Conservation (phyloP, 2,797 vertebrate genomes). For the Microcaecilia unicolor region DNA sequence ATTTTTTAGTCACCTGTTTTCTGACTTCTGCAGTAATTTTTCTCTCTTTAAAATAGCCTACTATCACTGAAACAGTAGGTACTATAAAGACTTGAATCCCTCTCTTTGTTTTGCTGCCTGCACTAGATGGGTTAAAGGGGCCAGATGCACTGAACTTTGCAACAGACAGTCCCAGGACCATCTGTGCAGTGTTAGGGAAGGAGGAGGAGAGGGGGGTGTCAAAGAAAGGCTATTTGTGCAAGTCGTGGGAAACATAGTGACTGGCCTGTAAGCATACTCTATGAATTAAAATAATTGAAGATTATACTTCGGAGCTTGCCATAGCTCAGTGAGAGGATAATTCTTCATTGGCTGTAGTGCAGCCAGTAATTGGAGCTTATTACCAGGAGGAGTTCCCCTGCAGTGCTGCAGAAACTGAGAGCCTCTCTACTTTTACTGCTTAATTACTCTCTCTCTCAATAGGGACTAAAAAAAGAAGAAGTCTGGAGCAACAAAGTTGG, state of each 20-base stretch:
- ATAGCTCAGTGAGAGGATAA: slow-evolving; percentile 64
- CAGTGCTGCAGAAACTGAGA: slow-evolving; percentile 68
- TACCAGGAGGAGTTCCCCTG: slow-evolving; percentile 66
- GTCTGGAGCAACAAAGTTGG: slow-evolving; percentile 25
- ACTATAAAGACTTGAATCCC: slow-evolving; percentile 41
- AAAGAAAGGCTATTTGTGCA: slow-evolving; percentile 59
- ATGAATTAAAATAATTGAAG: slow-evolving; percentile 78
- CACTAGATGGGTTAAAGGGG: slow-evolving; percentile 48
- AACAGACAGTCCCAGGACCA: slow-evolving; percentile 52
- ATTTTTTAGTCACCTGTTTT: slow-evolving; percentile 45
- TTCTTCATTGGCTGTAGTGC: slow-evolving; percentile 72
- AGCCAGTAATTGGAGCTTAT: slow-evolving; percentile 70
- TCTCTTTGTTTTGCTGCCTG: slow-evolving; percentile 45
- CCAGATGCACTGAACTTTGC: slow-evolving; percentile 57
- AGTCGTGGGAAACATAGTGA: slow-evolving; percentile 70
- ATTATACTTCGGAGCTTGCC: slow-evolving; percentile 61
- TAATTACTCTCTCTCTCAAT: slow-evolving; percentile 62
- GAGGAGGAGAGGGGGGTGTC: slow-evolving; percentile 33
- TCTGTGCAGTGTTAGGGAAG: slow-evolving; percentile 53
- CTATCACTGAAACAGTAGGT: slow-evolving; percentile 52
- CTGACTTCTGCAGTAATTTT: slow-evolving; percentile 39
- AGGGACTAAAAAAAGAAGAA: slow-evolving; percentile 33
- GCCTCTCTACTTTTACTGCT: slow-evolving; percentile 61
- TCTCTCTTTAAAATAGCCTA: slow-evolving; percentile 25
- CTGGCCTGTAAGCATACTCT: slow-evolving; percentile 48